Base-by-base conservation (phyloP, 2,113 vertebrate species). In the Hirundichthys speculiger region DNA sequence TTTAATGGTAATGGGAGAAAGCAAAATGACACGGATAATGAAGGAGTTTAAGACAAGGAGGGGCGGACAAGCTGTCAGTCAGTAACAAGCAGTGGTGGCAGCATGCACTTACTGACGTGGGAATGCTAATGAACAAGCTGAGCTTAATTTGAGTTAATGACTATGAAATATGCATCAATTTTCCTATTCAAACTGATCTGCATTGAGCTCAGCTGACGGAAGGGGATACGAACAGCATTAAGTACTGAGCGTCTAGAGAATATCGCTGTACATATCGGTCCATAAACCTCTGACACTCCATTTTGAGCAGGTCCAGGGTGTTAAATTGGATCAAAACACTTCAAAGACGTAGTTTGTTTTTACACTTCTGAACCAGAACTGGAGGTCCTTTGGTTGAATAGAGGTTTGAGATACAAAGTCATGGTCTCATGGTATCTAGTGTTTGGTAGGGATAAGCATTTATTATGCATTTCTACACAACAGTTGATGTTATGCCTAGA, bases 131-230 rank as follows among this genome's bases (percentile, higher is more conserved):
- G 72, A 88, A 83, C 69, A 80, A 79, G 72, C 56, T 38, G 12
- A 69, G 65, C 7, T 40, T 86, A 80, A 88, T 84, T 80, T 79
- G 34, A 79, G 49, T 63, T 80, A 79, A 87, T 83, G 74, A 84
- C 75, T 68, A 64, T 68, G 58, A 76, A 80, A 86, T 75, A 69
- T 80, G 79, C 79, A 80, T 81, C 52, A 69, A 41, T 65, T 80
- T 64, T 65, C 54, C 41, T 25, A 81, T 69, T 75, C 25, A 41
- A 60, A 75, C 69, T 71, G 53, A 83, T 83, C 63, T 45, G 67
- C 40, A 40, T 6, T 60, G 60, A 86, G 69, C 61, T 50, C 25
- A 74, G 59, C 39, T 22, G 65, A 65, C 45, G 67, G 54, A 30
- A 64, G 54, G 59, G 65, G 64, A 77, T 69, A 67, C 71, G 4